Evolutionary conservation across 2,113 vertebrate species (phyloP).

Genomic region (Meleagris gallopavo): DNA sequence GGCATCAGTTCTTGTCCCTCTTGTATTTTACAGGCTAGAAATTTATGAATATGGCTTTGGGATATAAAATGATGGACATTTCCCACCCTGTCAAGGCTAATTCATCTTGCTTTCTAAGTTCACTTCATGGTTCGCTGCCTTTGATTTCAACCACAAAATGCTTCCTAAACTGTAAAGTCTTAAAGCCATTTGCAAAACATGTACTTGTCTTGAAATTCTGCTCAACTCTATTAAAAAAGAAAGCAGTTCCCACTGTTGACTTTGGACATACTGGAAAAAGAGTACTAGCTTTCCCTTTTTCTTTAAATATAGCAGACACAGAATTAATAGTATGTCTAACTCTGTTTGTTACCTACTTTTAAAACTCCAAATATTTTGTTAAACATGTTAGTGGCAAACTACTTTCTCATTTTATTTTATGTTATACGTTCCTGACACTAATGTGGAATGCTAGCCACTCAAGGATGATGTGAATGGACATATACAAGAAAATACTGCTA

Average conservation of each 20-base stretch:
- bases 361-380: neutral
- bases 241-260: neutral
- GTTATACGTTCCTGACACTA: neutral
- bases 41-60: neutral
- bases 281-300: neutral
- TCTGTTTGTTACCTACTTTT: neutral
- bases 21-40: neutral
- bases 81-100: neutral
- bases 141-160: neutral
- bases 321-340: neutral
- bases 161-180: neutral
- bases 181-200: neutral
- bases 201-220: neutral
- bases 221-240: neutral
- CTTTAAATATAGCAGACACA: neutral
- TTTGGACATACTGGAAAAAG: neutral
- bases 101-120: neutral
- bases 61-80: neutral
- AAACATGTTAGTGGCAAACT: neutral
- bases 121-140: neutral
- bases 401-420: neutral
- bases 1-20: neutral
- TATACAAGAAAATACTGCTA: neutral
- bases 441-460: neutral
- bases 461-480: neutral